These are phyloP conservation scores for Heliangelus exortis DNA, from an alignment of 2,797 vertebrate species.

Conservation along the genomic window DNA sequence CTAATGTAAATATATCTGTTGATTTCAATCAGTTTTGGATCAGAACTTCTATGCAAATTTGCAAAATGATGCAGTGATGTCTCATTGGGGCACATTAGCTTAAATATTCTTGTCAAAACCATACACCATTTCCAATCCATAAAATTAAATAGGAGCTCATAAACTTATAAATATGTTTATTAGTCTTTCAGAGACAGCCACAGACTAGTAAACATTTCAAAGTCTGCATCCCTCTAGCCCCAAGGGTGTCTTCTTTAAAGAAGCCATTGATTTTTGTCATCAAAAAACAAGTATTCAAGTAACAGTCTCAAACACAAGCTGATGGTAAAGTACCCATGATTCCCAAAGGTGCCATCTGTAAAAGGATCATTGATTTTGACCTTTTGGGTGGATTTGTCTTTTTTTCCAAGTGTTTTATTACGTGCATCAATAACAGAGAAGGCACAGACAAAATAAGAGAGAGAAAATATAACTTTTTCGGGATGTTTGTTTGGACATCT, in stretches of 20 bases:
- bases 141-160: slow-evolving; percentile 57
- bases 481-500: slow-evolving; percentile 30
- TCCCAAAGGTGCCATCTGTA: slow-evolving; percentile 74
- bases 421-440: slow-evolving; percentile 63
- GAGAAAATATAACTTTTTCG: slow-evolving; percentile 45
- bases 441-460: slow-evolving; percentile 47
- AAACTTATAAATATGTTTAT: slow-evolving; percentile 71
- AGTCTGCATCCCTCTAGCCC: slow-evolving; percentile 63
- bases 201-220: slow-evolving; percentile 70
- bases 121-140: slow-evolving; percentile 38
- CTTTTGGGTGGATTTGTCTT: slow-evolving; percentile 75
- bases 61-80: not conserved
- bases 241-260: slow-evolving; percentile 71
- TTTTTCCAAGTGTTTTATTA: slow-evolving; percentile 71
- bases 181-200: slow-evolving; percentile 57
- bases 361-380: slow-evolving; percentile 80
- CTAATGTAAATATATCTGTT: slow-evolving; percentile 8
- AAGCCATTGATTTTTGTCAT: slow-evolving; percentile 80
- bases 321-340: slow-evolving; percentile 67
- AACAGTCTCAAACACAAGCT: slow-evolving; percentile 69
- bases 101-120: slow-evolving; percentile 54
- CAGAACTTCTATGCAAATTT: slow-evolving; percentile 21
- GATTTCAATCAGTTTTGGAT: not conserved
- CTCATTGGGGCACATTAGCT: slow-evolving; percentile 36
- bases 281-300: slow-evolving; percentile 78